Evolutionary conservation across 2,888 invertebrate genomes (phyloP).

Genomic region (Xiphydria camelus): DNA sequence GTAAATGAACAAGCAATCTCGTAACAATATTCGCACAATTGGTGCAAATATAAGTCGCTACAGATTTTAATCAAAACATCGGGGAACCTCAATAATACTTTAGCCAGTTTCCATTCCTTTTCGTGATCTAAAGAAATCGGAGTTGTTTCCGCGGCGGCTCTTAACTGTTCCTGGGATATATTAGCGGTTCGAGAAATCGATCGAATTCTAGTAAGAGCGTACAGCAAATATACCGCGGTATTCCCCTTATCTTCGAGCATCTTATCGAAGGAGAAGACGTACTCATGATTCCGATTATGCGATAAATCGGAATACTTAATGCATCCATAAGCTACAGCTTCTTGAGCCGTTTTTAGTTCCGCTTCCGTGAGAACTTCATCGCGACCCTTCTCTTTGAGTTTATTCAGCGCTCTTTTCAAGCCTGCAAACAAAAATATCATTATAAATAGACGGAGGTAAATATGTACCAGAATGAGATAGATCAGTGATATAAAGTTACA

Average conservation of each 20-base stretch:
- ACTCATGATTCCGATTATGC: conserved; percentile 91
- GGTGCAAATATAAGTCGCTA: conserved; percentile 81
- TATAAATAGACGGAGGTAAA: background rate
- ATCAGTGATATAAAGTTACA: background rate
- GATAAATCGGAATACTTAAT: conserved; percentile 97
- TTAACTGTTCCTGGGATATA: conserved; percentile 65
- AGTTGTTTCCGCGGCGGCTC: conserved; percentile 64
- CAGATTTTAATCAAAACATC: conserved; percentile 83
- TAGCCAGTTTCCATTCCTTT: conserved; percentile 93
- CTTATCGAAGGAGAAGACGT: conserved; percentile 97
- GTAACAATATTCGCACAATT: conserved; percentile 93
- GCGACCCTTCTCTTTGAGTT: conserved; percentile 83
- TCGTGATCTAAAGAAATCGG: conserved; percentile 79
- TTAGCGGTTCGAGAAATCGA: conserved; percentile 85
- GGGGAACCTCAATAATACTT: conserved; percentile 82
- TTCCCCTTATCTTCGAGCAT: conserved; percentile 99
- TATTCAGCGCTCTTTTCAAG: conserved; percentile 77
- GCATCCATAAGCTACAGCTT: conserved; percentile 95
- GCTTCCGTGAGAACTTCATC: conserved; percentile 79
- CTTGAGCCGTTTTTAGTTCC: conserved; percentile 82
- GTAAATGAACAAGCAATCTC: conserved; percentile 91
- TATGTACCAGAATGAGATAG: background rate
- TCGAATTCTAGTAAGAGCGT: conserved; percentile 91
- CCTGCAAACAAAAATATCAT: conserved; percentile 51
- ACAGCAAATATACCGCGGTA: conserved; percentile 96